These are phyloP conservation scores for Drosophila vallismaia DNA, from an alignment of 2,888 invertebrate species.

Conservation along the genomic window DNA sequence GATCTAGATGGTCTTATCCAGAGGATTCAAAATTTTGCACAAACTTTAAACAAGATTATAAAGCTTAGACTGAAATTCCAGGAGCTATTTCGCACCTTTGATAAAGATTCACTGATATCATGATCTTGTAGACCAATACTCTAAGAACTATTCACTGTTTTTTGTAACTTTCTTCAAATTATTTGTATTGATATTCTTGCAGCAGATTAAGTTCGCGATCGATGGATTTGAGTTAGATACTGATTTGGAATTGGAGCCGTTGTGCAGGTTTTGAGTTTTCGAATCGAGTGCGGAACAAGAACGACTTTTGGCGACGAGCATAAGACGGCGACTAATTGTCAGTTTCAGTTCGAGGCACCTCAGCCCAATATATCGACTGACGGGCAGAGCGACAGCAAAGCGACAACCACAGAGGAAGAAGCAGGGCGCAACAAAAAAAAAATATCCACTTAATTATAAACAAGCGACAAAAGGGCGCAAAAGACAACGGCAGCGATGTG, in stretches of 20 bases:
- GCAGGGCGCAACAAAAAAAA: constrained; percentile 54
- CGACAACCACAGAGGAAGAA: constrained; percentile 76
- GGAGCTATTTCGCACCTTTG: constrained; percentile 23
- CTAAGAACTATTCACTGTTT: constrained; percentile 3
- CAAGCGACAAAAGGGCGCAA: constrained; percentile 74
- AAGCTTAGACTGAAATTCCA: neutral
- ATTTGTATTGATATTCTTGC: neutral
- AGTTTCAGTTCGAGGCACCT: constrained; percentile 75
- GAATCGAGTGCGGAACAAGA: constrained; percentile 57
- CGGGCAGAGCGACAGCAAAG: constrained; percentile 61
- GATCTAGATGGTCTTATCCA: neutral
- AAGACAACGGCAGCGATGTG: constrained; percentile 57
- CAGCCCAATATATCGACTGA: constrained; percentile 74
- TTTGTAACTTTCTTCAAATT: neutral
- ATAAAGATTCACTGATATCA: constrained; percentile 17
- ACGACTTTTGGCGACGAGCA: constrained; percentile 83
- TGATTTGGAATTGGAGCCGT: constrained; percentile 17
- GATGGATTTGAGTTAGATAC: constrained; percentile 17
- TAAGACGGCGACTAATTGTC: constrained; percentile 83
- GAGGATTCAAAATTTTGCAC: neutral
- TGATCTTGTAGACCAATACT: constrained; percentile 18
- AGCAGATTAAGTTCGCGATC: constrained; percentile 17
- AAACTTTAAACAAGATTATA: neutral
- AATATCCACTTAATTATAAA: constrained; percentile 80
- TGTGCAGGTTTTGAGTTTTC: constrained; percentile 52